These are phyloP conservation scores for Amblyjoppa proteus DNA, from an alignment of 2,888 invertebrate genomes.

Conservation along the genomic window DNA sequence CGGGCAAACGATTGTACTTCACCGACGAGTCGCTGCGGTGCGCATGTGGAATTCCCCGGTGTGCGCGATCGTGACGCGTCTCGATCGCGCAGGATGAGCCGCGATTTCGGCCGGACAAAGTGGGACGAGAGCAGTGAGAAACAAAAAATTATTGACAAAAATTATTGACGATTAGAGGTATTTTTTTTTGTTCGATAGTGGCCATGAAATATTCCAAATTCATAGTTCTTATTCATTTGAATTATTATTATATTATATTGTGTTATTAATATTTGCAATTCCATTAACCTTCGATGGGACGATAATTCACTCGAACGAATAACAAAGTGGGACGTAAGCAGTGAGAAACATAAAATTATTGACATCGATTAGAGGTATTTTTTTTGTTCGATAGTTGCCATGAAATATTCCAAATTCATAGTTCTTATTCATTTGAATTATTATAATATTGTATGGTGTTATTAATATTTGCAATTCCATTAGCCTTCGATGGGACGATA, in stretches of 20 bases:
- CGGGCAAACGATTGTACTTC: slow-evolving; percentile 20
- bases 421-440: background rate
- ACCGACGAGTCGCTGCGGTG: background rate
- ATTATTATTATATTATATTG: no score
- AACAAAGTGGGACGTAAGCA: background rate
- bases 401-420: background rate
- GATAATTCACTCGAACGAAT: no score
- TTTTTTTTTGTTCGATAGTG: background rate
- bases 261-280: no score
- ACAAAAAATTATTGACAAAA: background rate
- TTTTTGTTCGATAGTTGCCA: background rate
- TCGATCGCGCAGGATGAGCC: background rate
- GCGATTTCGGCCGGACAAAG: background rate
- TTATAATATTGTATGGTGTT: no score
- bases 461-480: no score
- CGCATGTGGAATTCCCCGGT: background rate
- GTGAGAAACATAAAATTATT: background rate
- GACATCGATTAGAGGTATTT: background rate
- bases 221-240: background rate
- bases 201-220: background rate
- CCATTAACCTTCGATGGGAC: no score
- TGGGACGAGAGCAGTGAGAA: background rate
- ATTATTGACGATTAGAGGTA: no score
- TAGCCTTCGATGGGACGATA: no score
- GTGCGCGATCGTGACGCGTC: slow-evolving; percentile 6